Evolutionary conservation across 1,140 invertebrate genomes (phyloP).

Genomic region (Drosophila cardini): DNA sequence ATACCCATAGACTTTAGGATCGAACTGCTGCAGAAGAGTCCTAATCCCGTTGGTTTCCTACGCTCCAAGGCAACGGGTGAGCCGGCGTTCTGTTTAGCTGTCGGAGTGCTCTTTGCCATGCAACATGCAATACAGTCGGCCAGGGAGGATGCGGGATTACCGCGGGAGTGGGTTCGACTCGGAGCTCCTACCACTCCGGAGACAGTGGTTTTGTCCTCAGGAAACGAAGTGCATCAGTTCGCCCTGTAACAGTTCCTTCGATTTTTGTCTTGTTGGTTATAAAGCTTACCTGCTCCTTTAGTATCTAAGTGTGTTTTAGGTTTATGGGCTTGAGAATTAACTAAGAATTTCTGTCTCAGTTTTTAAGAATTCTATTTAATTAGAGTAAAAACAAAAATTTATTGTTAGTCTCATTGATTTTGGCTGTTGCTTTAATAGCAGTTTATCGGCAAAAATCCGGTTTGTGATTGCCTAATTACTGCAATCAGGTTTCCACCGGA

Average conservation of each 20-base stretch:
- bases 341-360: too few relatives aligned
- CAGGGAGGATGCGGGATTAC: conserved; percentile 86
- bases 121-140: conserved; percentile 89
- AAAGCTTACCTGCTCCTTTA: too few relatives aligned
- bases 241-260: conserved; percentile 28
- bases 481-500: conserved; percentile 48
- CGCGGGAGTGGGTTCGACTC: conserved; percentile 85
- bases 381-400: too few relatives aligned
- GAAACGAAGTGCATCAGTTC: conserved; percentile 47
- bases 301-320: too few relatives aligned
- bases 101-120: conserved; percentile 89
- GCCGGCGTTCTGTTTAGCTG: conserved; percentile 90
- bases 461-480: conserved; percentile 33
- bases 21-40: conserved; percentile 89
- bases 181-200: conserved; percentile 85
- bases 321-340: too few relatives aligned
- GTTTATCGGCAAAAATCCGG: too few relatives aligned
- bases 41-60: conserved; percentile 89
- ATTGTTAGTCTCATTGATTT: too few relatives aligned
- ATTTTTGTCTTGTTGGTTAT: too few relatives aligned
- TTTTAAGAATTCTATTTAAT: too few relatives aligned
- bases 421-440: too few relatives aligned
- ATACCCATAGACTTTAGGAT: conserved; percentile 93
- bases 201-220: conserved; percentile 77
- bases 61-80: conserved; percentile 93